Percentiles rank a stretch among this genome's conserved stretches.
Conservation (phyloP, 1,140 invertebrate genomes). For the Formica exsecta region DNA sequence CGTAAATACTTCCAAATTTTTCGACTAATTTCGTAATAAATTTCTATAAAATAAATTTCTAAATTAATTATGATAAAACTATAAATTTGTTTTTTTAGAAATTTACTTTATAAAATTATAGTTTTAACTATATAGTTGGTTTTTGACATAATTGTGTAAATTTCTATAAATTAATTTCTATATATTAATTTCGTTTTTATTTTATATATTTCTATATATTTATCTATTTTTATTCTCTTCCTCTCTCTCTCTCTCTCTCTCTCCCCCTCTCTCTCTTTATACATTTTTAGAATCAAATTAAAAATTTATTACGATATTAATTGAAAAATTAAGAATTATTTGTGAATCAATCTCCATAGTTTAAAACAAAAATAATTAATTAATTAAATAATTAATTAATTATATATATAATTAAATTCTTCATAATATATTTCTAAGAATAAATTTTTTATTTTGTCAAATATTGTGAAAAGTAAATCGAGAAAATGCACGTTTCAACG, state of each 20-base stretch:
- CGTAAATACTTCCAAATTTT: constrained; percentile 41
- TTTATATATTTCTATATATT: too few species aligned
- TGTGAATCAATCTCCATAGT: background rate
- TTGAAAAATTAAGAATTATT: constrained; percentile 24
- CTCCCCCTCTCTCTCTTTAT: background rate
- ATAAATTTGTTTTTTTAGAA: constrained; percentile 29
- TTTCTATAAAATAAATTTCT: constrained; percentile 13
- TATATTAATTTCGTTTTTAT: constrained; percentile 5
- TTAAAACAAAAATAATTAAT: constrained; percentile 16
- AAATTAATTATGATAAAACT: constrained; percentile 29
- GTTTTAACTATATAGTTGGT: background rate
- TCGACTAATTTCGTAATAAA: constrained; percentile 25
- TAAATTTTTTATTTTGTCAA: constrained; percentile 33
- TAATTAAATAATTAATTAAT: background rate
- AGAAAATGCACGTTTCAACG: constrained; percentile 12
- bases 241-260: background rate
- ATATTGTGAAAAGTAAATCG: constrained; percentile 27
- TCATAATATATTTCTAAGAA: constrained; percentile 29
- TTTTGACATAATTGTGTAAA: background rate
- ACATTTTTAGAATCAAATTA: background rate
- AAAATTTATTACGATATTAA: constrained; percentile 18
- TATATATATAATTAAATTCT: constrained; percentile 3
- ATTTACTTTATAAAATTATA: constrained; percentile 12
- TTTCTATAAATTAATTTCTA: constrained; percentile 8
- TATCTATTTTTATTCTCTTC: background rate